A percentile compares a stretch with the other conserved stretches of the same genome.
Evolutionary conservation across 2,113 vertebrate species (phyloP).

Genomic region (Cephalopterus ornatus): DNA sequence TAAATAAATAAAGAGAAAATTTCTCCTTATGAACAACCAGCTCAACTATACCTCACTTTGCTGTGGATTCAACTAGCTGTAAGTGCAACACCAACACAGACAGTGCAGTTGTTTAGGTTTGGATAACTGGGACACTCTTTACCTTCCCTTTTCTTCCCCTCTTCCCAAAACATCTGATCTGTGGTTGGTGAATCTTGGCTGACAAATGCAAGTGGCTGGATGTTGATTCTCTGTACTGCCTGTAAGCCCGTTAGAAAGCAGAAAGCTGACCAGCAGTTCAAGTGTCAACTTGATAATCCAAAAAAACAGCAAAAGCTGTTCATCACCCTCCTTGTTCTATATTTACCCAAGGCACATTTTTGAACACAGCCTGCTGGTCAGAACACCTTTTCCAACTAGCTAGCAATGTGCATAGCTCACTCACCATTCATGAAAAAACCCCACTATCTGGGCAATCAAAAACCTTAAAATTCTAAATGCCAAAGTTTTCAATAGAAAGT

Average conservation of each 20-base stretch:
- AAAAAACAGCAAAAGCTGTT: neutral
- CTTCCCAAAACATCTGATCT: neutral
- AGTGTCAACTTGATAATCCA: neutral
- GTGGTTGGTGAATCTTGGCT: neutral
- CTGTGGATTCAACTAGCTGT: neutral
- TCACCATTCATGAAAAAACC: neutral
- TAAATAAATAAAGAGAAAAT: neutral
- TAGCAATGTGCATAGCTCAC: neutral
- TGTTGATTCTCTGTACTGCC: neutral
- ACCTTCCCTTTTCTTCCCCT: neutral
- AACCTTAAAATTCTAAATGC: neutral
- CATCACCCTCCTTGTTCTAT: neutral
- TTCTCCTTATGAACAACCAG: neutral
- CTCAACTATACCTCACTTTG: neutral
- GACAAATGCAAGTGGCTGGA: neutral
- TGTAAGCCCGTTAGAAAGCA: neutral
- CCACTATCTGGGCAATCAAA: neutral
- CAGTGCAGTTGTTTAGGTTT: neutral
- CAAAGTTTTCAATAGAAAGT: neutral
- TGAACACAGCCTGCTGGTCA: neutral
- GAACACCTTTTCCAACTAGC: neutral
- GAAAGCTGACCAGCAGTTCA: neutral
- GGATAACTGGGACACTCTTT: neutral
- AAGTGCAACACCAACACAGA: neutral
- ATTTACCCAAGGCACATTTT: neutral